Percentiles rank a stretch among this genome's conserved stretches.
Conservation (phyloP, 2,797 vertebrate species). For the Danio choprae region DNA sequence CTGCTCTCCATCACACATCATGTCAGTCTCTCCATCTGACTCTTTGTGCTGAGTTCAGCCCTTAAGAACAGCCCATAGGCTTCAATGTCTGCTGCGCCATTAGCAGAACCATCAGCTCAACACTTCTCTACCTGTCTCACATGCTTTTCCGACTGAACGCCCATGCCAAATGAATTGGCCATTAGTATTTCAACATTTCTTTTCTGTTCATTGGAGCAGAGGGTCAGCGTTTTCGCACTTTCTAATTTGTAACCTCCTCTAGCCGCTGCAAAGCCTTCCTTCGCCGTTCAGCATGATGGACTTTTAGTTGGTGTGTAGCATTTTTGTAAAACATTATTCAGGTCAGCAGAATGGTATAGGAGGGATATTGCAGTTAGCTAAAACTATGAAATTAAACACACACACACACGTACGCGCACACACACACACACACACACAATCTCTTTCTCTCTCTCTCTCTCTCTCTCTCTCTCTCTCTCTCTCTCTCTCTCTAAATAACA, state of each 20-base stretch:
- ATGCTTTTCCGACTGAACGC: slow-evolving; percentile 64
- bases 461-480: too few relatives aligned
- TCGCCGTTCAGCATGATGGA: neutral
- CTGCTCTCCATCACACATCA: slow-evolving; percentile 37
- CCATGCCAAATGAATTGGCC: slow-evolving; percentile 67
- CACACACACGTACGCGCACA: too few relatives aligned
- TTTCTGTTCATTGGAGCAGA: slow-evolving; percentile 57
- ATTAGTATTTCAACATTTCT: slow-evolving; percentile 64
- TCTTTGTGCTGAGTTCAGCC: slow-evolving; percentile 50
- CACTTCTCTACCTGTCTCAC: slow-evolving; percentile 56
- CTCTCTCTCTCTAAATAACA: too few relatives aligned
- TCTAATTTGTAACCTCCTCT: slow-evolving; percentile 21
- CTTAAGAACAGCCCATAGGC: slow-evolving; percentile 59
- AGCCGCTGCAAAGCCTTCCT: neutral
- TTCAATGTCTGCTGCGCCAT: slow-evolving; percentile 65
- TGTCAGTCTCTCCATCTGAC: slow-evolving; percentile 15
- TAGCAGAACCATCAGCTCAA: slow-evolving; percentile 61
- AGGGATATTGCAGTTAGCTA: too few relatives aligned
- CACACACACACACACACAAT: too few relatives aligned
- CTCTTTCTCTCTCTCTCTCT: too few relatives aligned
- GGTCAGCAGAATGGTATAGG: neutral
- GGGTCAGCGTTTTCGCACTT: slow-evolving; percentile 64
- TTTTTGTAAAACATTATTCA: slow-evolving; percentile 63
- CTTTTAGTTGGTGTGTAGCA: slow-evolving; percentile 60
- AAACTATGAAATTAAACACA: too few relatives aligned